Evolutionary conservation across 35 echinoderm and acorn worm species (phyloP).

Genomic region (Ptychodera flava): DNA sequence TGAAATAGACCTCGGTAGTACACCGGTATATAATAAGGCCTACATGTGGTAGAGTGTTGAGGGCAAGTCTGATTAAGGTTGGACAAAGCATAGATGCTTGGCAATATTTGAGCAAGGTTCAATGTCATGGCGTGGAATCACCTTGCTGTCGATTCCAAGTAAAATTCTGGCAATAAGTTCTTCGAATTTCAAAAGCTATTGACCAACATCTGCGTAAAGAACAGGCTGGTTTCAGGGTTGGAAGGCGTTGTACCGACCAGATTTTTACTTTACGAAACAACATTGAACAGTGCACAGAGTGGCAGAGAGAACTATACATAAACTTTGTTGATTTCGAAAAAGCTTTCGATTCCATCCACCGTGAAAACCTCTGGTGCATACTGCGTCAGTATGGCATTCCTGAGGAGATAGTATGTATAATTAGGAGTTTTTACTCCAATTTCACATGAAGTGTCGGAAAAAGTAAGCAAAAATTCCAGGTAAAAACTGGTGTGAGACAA

Average conservation of each 20-base stretch:
- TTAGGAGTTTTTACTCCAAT: not conserved
- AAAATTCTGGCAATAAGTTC: no score
- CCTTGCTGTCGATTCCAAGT: no score
- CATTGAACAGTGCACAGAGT: slow-evolving; percentile 37
- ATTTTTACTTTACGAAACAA: slow-evolving; percentile 35
- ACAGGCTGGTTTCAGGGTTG: slow-evolving; percentile 25
- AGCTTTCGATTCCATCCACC: slow-evolving; percentile 36
- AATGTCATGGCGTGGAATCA: no score
- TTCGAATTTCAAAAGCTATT: slow-evolving; percentile 5
- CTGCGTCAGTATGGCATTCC: slow-evolving; percentile 33
- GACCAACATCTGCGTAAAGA: slow-evolving; percentile 15
- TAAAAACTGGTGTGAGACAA: slow-evolving; percentile 37
- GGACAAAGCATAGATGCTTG: no score
- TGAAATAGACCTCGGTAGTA: no score
- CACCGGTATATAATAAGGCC: no score
- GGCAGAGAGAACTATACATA: slow-evolving; percentile 10
- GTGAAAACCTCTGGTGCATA: slow-evolving; percentile 22
- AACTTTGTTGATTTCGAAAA: slow-evolving; percentile 45
- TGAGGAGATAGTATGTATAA: not conserved
- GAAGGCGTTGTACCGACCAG: slow-evolving; percentile 26
- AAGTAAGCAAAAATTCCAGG: not conserved
- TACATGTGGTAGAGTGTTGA: no score
- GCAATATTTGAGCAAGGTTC: no score
- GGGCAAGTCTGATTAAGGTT: no score
- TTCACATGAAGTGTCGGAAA: not conserved